phyloP scores from a whole-genome alignment of 2,797 vertebrate species.

The Argentina silus region DNA sequence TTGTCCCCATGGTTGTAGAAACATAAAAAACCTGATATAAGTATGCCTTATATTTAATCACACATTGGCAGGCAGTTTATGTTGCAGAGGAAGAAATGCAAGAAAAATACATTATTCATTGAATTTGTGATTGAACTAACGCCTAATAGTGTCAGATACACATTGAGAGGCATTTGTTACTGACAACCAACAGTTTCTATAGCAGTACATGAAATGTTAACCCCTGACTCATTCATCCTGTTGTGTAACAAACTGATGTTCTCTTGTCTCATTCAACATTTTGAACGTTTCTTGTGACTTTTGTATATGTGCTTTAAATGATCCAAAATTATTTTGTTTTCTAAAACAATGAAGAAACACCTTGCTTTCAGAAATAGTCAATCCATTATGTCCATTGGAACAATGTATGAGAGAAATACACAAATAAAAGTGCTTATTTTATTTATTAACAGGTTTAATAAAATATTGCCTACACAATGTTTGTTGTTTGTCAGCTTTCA shows the following conservation, averaged over 20 bases:
- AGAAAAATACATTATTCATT: constrained; percentile 7
- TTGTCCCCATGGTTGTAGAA: constrained; percentile 22
- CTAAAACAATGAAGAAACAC: constrained; percentile 25
- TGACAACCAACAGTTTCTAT: constrained; percentile 13
- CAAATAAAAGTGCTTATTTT: constrained; percentile 50
- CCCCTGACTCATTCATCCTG: background rate
- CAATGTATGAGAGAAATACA: constrained; percentile 46
- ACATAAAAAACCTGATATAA: constrained; percentile 31
- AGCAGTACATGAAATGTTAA: background rate
- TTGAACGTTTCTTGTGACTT: constrained; percentile 45
- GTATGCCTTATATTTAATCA: constrained; percentile 44
- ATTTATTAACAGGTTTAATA: constrained; percentile 76
- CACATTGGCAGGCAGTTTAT: constrained; percentile 9
- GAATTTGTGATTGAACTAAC: constrained; percentile 23
- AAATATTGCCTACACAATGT: constrained; percentile 50
- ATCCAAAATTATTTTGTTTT: constrained; percentile 35
- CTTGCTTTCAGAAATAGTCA: constrained; percentile 33
- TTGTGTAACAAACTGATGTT: too few relatives aligned
- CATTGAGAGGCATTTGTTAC: constrained; percentile 22
- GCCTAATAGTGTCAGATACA: constrained; percentile 26
- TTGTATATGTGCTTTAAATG: constrained; percentile 46
- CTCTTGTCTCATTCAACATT: constrained; percentile 26
- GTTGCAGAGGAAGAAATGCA: background rate
- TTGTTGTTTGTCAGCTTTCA: constrained; percentile 34
- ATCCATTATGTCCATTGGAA: constrained; percentile 39